Percentiles rank a stretch among this genome's conserved stretches.
These are phyloP conservation scores for Hydraecia micacea DNA, from an alignment of 2,888 invertebrate genomes.

Conservation along the genomic window DNA sequence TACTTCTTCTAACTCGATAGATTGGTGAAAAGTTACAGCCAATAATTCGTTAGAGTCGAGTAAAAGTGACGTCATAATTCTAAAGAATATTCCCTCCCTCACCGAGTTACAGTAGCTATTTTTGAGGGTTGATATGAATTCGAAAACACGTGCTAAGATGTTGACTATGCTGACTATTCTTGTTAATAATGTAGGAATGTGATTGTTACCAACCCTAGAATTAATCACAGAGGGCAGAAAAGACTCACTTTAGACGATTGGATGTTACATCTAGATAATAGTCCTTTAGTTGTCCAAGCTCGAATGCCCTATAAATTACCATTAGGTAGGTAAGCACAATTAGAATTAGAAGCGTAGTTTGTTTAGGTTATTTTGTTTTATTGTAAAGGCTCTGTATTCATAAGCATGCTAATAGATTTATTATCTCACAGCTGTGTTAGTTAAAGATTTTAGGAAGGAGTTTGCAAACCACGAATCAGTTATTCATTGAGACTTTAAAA, in stretches of 20 bases:
- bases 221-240: slow-evolving; percentile 36
- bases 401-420: background rate
- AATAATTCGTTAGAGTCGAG: no score
- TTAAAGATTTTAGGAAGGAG: background rate
- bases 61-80: background rate
- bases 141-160: slow-evolving; percentile 23
- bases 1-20: no score
- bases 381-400: background rate
- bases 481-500: background rate
- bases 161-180: background rate
- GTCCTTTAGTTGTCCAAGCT: slow-evolving; percentile 46
- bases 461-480: background rate
- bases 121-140: slow-evolving; percentile 11
- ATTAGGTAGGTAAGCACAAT: slow-evolving; percentile 27
- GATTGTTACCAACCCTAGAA: slow-evolving; percentile 1
- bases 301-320: slow-evolving; percentile 53
- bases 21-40: no score
- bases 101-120: no score
- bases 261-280: slow-evolving; percentile 46
- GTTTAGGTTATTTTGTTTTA: background rate
- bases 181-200: slow-evolving; percentile 41
- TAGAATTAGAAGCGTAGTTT: background rate
- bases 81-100: background rate
- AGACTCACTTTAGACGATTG: slow-evolving; percentile 53
- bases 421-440: background rate